Evolutionary conservation across 2,797 vertebrate genomes (phyloP), one percentile per base, ranked within the genome.

Genomic region (Hydrocynus forskahlii): DNA sequence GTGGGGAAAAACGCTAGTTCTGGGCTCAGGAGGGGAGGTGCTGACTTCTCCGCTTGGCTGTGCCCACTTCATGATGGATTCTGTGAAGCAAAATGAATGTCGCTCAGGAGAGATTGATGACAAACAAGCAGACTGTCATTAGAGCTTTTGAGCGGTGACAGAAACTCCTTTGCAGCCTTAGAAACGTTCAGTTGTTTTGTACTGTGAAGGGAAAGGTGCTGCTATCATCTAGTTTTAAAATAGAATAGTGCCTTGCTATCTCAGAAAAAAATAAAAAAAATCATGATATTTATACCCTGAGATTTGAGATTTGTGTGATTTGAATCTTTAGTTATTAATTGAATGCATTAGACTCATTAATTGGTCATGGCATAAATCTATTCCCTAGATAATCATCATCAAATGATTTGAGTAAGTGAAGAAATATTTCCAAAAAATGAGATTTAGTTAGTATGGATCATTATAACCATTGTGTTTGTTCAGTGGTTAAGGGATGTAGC

Each of bases 301-400:
- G 66, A 21, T 48, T 23, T 48, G 43, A 69, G 40, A 23, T 70
- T 23, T 70, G 5, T 13, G 14, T 29, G 63, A 14, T 63, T 43
- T 66, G 2, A 57, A 29, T 43, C 35, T 64, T 69, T 29, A 23
- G 19, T 90, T 78, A 88, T 86, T 88, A 84, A 87, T 77, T 78
- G 48, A 79, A 85, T 74, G 67, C 0, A 21, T 81, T 4, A 79
- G 83, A 72, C 83, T 90, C 83, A 88, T 88, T 87, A 85, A 79
- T 87, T 71, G 8, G 25, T 75, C 66, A 76, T 81, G 80, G 75
- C 79, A 83, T 79, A 86, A 86, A 50, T 86, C 82, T 82, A 84
- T 89, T 90, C 84, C 69, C 77, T 8, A 83, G 86, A 89, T 91
- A 88, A 91, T 90, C 88, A 83, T 81, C 13, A 2, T 38, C 7